Conservation (phyloP, 2,113 vertebrate genomes). For the Antigone vipio region DNA sequence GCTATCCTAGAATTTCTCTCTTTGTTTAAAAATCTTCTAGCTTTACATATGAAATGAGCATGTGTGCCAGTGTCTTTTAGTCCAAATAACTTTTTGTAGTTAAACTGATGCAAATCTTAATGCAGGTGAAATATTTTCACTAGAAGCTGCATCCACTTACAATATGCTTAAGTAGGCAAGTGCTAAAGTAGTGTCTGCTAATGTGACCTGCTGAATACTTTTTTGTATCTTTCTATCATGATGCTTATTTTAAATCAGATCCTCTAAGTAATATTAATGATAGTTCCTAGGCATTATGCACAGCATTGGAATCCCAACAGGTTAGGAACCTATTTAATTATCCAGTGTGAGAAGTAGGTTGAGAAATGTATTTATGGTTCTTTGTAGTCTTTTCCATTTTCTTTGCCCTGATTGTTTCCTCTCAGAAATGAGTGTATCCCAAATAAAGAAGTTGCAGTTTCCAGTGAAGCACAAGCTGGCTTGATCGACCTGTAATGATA, state of each 20-base stretch:
- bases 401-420: neutral
- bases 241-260: neutral
- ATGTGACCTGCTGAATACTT: neutral
- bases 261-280: neutral
- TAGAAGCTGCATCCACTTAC: neutral
- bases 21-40: neutral
- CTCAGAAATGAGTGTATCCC: neutral
- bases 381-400: neutral
- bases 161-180: neutral
- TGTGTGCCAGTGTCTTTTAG: neutral
- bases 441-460: neutral
- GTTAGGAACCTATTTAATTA: constrained; percentile 20
- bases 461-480: neutral
- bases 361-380: neutral
- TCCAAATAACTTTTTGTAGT: neutral
- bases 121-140: neutral
- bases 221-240: neutral
- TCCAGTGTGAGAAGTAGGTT: neutral
- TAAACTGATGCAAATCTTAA: neutral
- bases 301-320: neutral
- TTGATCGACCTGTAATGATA: neutral
- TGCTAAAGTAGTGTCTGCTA: neutral
- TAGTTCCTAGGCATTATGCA: neutral
- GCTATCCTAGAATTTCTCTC: neutral
- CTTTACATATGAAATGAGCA: neutral